Evolutionary conservation across 2,888 invertebrate species (phyloP), one percentile per base, ranked within the genome.

Genomic region (Stenurella melanura): DNA sequence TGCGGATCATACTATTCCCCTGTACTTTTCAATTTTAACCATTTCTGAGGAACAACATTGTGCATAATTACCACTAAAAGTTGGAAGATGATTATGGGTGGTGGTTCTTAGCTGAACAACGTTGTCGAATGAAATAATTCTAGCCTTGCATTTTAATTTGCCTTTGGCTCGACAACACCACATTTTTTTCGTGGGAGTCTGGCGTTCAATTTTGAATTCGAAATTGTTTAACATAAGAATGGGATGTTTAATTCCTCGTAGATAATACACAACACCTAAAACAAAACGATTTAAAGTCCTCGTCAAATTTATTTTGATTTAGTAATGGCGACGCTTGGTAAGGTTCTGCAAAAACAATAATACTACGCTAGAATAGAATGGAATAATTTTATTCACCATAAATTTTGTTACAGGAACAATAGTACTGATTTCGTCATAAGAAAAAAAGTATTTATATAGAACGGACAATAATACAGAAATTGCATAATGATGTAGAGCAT

Each of bases 81-180:
- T 81, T 1, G 78, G 73, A 1, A 34, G 42, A 50, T 79, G 79
- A 73, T 77, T 79, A 57, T 79, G 79, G 38, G 1, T 38, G 19
- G 17, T 26, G 19, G 72, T 73, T 21, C 68, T 71, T 42, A 79
- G 21, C 1, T 72, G 64, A 26, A 79, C 70, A 9, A 70, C 71
- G 54, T 80, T 72, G 34, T 76, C 76, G 50, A 63, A 76, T 0
- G 76, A 74, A 38, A 77, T 57, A 30, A 80, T 63, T 17, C 79
- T 68, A 6, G 81, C 75, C 66, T 73, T 78, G 60, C 84, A 84
- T 66, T 78, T 82, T 12, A 76, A 68, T 71, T 78, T 80, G 12
- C 73, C 73, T 67, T 81, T 81, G 10, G 78, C 70, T 38, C 75
- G 78, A 68, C 84, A 84, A 34, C 80, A 80, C 84, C 84, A 84